Base-by-base conservation (phyloP, 2,888 invertebrate genomes). In the Aethes cnicana region DNA sequence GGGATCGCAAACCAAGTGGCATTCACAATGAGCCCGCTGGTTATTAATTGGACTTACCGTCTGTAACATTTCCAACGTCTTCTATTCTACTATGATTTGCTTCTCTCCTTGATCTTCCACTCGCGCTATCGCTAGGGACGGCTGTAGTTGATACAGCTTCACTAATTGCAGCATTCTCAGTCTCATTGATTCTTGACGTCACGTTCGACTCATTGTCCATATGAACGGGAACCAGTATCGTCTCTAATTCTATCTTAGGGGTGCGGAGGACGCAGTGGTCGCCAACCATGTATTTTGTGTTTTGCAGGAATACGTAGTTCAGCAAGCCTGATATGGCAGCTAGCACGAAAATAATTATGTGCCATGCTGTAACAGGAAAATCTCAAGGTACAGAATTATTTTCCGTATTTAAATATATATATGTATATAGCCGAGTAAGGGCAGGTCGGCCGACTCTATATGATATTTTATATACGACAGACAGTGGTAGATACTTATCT, bases 221-320 rank as follows among this genome's bases (percentile, higher is more conserved):
- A 2, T n/a, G 30, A 12, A 37, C 11, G 5, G 36, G 32, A 6
- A 79, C 17, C 23, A 74, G 64, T 0, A 84, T 64, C 53, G 63
- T 65, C 2, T 67, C 71, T 56, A 87, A 85, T 16, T 72, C 83
- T 0, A 89, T 63, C 21, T 70, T 30, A 2, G 83, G 62, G 1
- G 88, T 85, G 32, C 64, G 78, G 2, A 88, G 53, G 0, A 87
- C 66, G 56, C 89, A 89, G 56, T 84, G 75, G 46, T 74, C 59
- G 36, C 74, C 72, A 0, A 85, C 77, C 48, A 88, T 35, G 4
- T 73, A 64, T 81, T 77, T 84, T 0, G 87, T 72, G 36, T 80
- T 77, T 54, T 79, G 79, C 1, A 88, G 66, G 43, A 84, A 81
- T n/a, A 81, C 68, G 58, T 81, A 88, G 61, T 88, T 88, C 42